phyloP scores from a whole-genome alignment of 2,888 invertebrate genomes.

The Lasioglossum marginatum region DNA sequence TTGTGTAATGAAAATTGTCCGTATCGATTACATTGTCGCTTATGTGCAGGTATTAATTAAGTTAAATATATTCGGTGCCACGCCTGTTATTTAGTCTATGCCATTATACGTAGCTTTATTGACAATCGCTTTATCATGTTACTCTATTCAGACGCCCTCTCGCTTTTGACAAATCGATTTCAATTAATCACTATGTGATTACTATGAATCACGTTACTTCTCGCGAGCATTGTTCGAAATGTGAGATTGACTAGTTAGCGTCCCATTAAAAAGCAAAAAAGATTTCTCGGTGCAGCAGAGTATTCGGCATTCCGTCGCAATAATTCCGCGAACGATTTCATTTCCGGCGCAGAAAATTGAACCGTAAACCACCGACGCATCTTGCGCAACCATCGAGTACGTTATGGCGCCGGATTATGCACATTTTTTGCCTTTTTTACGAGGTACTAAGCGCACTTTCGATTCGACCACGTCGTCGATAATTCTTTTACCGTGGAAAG shows the following conservation, averaged over 20 bases:
- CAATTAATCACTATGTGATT: neutral
- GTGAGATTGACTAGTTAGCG: neutral
- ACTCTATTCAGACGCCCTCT: neutral
- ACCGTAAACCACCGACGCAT: neutral
- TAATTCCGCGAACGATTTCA: slow-evolving; percentile 23
- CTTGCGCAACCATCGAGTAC: slow-evolving; percentile 22
- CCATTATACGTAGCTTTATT: no score
- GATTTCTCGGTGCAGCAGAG: neutral
- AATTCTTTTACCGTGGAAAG: slow-evolving; percentile 11
- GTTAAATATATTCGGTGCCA: neutral
- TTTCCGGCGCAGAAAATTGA: slow-evolving; percentile 7
- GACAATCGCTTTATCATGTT: neutral
- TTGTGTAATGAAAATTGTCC: slow-evolving; percentile 32
- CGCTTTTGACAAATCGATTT: neutral
- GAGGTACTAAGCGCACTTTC: slow-evolving; percentile 31
- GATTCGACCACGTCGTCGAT: slow-evolving; percentile 7
- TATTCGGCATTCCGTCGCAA: neutral
- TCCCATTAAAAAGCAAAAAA: neutral
- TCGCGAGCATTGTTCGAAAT: neutral
- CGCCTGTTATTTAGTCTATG: neutral
- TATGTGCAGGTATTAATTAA: neutral
- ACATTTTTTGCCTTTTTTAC: slow-evolving; percentile 11
- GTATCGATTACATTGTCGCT: slow-evolving; percentile 28
- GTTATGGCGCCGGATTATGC: neutral
- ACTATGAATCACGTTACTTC: neutral